Conservation (phyloP, 2,797 vertebrate species). For the Artibeus jamaicensis region DNA sequence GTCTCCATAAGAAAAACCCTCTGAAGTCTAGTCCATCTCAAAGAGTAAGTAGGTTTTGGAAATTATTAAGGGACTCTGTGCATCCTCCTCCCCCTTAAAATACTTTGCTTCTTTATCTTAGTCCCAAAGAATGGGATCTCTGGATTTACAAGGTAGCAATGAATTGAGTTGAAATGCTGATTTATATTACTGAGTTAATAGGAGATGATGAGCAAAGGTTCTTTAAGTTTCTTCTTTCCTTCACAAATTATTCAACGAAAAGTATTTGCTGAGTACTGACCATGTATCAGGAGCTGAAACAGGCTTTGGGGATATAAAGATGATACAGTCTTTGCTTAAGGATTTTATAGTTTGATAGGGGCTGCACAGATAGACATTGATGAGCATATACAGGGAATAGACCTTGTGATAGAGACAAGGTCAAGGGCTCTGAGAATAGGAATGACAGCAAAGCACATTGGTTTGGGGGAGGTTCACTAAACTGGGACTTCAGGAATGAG, state of each 20-base stretch:
- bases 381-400: background rate
- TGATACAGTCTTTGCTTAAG: background rate
- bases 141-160: background rate
- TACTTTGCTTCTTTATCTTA: background rate
- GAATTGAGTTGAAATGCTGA: slow-evolving; percentile 19
- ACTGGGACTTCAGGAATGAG: background rate
- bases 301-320: background rate
- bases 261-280: background rate
- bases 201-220: background rate
- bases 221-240: background rate
- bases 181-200: background rate
- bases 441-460: background rate
- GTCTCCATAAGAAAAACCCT: background rate
- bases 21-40: background rate
- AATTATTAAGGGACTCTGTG: background rate
- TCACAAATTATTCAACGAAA: background rate
- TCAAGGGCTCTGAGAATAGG: background rate
- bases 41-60: background rate
- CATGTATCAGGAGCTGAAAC: background rate
- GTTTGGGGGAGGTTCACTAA: background rate
- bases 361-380: background rate
- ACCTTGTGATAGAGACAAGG: background rate
- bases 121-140: background rate
- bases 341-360: background rate
- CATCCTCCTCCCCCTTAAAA: background rate